Evolutionary conservation across 1,140 invertebrate genomes (phyloP), one percentile per base, ranked within the genome.

Genomic region (Cotesia chilonis): DNA sequence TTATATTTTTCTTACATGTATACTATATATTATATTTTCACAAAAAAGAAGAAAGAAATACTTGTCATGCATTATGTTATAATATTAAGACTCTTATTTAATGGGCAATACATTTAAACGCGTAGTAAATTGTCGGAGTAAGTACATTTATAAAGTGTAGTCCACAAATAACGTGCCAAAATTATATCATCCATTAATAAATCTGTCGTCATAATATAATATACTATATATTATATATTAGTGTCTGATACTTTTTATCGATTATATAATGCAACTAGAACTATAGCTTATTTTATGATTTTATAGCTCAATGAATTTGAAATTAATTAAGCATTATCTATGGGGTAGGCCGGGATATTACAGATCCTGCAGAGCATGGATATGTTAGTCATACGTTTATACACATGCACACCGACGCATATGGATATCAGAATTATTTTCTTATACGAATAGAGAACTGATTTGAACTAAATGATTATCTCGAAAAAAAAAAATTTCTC

Each of bases 131-230:
- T 38, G 68, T 63, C 59, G 70, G 61, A 65, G 66, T 17, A 72
- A 17, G 68, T 68, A 36, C 63, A 20, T 70, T 20, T 54, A 65
- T 47, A 60, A 35, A 75, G 74, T 72, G 76, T 74, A 73, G 75
- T 73, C 75, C 74, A 73, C 70, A 73, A 76, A 76, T 52, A 73
- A 68, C 71, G 79, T 78, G 77, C 79, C 80, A 80, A 81, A 82
- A 81, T 82, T 76, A 77, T 79, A 81, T 82, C 63, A 79, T 81
- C 77, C 75, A 69, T 70, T 63, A 75, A 75, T 75, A 74, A 75
- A 69, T 72, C 60, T 67, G 51, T 72, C 74, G 71, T 71, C 73
- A 71, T 74, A 77, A 7, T 7, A 47, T 47, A 47, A 10, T 47
- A 47, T 47, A 7, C 10, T 41, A 4, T 41, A 41, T 41, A 41